These are phyloP conservation scores for Metalampra italica DNA, from an alignment of 2,888 invertebrate species.

Conservation along the genomic window DNA sequence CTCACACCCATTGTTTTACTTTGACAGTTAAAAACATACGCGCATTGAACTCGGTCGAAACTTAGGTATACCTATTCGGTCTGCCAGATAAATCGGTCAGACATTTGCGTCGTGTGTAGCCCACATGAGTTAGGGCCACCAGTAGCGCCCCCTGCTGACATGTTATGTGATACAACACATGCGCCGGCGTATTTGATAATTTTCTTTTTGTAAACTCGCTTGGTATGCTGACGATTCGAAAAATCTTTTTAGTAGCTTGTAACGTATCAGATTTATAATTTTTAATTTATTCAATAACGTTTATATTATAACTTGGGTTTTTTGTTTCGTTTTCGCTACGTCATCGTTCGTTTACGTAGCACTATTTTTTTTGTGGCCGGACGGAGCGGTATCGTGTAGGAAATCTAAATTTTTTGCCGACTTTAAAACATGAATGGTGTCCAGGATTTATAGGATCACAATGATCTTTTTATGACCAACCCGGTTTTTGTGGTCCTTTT, in stretches of 20 bases:
- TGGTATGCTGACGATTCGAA: slow-evolving; percentile 30
- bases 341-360: background rate
- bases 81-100: no score
- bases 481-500: slow-evolving; percentile 43
- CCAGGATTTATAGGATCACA: slow-evolving; percentile 75
- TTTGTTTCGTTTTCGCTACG: slow-evolving; percentile 4
- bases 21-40: no score
- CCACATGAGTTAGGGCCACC: slow-evolving; percentile 48
- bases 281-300: slow-evolving; percentile 11
- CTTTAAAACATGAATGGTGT: slow-evolving; percentile 71
- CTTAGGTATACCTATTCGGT: no score
- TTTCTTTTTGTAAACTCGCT: slow-evolving; percentile 28
- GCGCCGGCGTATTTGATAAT: slow-evolving; percentile 50
- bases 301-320: background rate
- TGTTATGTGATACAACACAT: slow-evolving; percentile 65
- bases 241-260: slow-evolving; percentile 26
- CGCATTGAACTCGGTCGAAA: no score
- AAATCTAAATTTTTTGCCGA: slow-evolving; percentile 67
- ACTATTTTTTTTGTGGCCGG: slow-evolving; percentile 42
- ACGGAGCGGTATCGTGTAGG: slow-evolving; percentile 68
- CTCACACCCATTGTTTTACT: no score
- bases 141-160: slow-evolving; percentile 67
- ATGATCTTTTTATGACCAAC: slow-evolving; percentile 67
- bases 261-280: slow-evolving; percentile 20
- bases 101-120: no score